Evolutionary conservation across 2,797 vertebrate species (phyloP).

Genomic region (Capromys pilorides): DNA sequence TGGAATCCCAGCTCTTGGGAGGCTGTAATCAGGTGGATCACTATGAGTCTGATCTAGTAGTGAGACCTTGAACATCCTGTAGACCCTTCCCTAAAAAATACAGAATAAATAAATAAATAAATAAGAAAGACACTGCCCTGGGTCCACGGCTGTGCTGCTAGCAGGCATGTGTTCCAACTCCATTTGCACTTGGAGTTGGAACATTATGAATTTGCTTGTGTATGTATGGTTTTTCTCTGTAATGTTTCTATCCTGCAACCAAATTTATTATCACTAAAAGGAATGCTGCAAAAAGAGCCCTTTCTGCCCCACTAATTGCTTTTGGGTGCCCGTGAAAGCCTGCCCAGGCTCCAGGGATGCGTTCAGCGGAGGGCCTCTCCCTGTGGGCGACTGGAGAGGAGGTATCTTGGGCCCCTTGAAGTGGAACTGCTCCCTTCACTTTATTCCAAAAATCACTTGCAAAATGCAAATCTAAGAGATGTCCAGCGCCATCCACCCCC

Average conservation of each 20-base stretch:
- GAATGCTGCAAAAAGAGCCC: not conserved
- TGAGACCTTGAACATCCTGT: no score
- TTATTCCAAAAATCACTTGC: not conserved
- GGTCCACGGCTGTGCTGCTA: not conserved
- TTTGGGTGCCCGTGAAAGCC: not conserved
- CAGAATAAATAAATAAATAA: no score
- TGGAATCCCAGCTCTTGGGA: no score
- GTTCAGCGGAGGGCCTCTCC: not conserved
- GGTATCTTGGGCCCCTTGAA: not conserved
- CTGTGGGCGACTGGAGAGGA: not conserved
- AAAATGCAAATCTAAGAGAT: not conserved
- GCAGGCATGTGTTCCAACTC: not conserved
- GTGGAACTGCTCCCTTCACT: not conserved
- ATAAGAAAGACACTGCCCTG: not conserved
- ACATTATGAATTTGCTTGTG: not conserved
- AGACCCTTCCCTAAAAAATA: no score
- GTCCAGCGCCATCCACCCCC: not conserved
- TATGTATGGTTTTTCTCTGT: not conserved
- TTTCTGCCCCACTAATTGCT: not conserved
- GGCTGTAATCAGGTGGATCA: no score
- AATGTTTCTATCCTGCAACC: constrained; percentile 30
- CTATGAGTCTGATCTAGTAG: no score
- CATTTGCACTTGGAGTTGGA: not conserved
- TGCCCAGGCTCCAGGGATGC: not conserved
- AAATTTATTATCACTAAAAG: constrained; percentile 10